Evolutionary conservation across 2,888 invertebrate species (phyloP).

Genomic region (Erebia ligea): DNA sequence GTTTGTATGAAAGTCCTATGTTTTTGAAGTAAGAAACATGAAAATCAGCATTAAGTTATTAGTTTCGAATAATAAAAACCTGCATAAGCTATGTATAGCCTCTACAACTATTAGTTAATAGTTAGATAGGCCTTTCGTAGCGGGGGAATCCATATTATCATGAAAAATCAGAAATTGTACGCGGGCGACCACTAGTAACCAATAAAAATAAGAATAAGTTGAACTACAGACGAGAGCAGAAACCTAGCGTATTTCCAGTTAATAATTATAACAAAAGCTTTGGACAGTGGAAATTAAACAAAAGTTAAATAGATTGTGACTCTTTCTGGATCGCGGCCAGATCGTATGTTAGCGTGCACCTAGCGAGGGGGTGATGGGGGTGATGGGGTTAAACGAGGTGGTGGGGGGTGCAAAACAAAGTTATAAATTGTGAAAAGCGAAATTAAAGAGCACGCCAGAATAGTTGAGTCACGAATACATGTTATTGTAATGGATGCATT

Average conservation of each 20-base stretch:
- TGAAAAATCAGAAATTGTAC: no score
- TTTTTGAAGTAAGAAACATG: no score
- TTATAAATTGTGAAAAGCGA: constrained; percentile 26
- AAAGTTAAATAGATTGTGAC: constrained; percentile 19
- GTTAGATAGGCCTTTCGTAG: no score
- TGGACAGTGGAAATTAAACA: constrained; percentile 24
- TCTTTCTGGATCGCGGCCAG: constrained; percentile 29
- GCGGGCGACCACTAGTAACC: no score
- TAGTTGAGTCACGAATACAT: constrained; percentile 8
- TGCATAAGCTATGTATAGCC: no score
- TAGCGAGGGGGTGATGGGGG: neutral
- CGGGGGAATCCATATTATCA: no score
- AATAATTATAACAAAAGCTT: constrained; percentile 18
- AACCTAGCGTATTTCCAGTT: neutral
- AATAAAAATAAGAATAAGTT: neutral
- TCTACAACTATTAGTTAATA: no score
- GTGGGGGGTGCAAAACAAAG: constrained; percentile 28
- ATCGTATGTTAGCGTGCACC: constrained; percentile 8
- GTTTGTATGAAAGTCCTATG: no score
- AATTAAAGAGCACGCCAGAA: constrained; percentile 15
- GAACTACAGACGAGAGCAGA: neutral
- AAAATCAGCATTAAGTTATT: no score
- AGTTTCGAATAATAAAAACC: no score
- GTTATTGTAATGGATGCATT: neutral
- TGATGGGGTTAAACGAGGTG: neutral